Evolutionary conservation across 2,113 vertebrate genomes (phyloP).

Genomic region (Lepisosteus osseus): DNA sequence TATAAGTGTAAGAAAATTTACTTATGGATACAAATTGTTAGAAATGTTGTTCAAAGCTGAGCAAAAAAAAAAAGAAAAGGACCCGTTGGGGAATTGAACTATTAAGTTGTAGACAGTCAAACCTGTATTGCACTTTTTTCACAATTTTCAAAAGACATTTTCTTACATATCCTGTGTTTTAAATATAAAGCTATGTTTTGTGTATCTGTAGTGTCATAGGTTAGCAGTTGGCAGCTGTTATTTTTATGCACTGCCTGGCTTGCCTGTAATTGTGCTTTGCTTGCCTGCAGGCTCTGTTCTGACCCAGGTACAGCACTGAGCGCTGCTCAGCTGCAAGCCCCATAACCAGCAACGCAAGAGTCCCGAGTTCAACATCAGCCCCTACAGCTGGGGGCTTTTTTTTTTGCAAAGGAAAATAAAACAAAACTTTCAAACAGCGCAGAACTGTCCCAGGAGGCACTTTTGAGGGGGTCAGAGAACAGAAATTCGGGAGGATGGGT

Average conservation of each 20-base stretch:
- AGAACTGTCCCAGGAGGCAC: too few relatives aligned
- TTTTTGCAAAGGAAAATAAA: too few relatives aligned
- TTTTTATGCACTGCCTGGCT: conserved; percentile 38
- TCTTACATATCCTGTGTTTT: conserved; percentile 89
- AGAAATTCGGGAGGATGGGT: too few relatives aligned
- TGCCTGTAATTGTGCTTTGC: too few relatives aligned
- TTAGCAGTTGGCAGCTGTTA: conserved; percentile 74
- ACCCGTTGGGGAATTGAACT: conserved; percentile 65
- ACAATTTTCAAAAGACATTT: conserved; percentile 82
- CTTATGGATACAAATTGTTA: conserved; percentile 67
- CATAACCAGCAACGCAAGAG: too few relatives aligned
- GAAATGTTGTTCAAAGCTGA: conserved; percentile 52
- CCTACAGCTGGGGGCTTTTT: too few relatives aligned
- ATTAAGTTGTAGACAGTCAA: conserved; percentile 73
- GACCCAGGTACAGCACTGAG: too few relatives aligned
- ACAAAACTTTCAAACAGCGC: too few relatives aligned
- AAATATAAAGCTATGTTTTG: conserved; percentile 76
- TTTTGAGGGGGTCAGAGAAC: too few relatives aligned
- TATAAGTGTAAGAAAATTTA: conserved; percentile 81
- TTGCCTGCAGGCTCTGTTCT: too few relatives aligned
- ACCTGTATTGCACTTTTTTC: conserved; percentile 95
- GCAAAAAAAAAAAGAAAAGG: conserved; percentile 57
- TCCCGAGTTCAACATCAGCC: too few relatives aligned
- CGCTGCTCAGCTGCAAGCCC: too few relatives aligned
- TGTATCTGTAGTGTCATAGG: conserved; percentile 81